These are phyloP conservation scores for Syrphus vitripennis DNA, from an alignment of 2,888 invertebrate genomes.

Conservation along the genomic window DNA sequence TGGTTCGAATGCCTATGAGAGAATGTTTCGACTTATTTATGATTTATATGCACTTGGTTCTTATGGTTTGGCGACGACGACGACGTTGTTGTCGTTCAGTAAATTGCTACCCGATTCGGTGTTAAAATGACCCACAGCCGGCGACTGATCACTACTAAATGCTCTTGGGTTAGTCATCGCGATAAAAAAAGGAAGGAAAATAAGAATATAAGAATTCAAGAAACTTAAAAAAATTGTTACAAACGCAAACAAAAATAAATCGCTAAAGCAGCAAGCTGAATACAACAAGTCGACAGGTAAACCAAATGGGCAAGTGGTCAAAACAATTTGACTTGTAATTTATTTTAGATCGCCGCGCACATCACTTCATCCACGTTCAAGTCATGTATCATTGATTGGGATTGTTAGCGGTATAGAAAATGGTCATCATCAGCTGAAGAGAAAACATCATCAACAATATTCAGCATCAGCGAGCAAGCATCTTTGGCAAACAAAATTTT, in stretches of 20 bases:
- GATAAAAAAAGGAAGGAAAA: slow-evolving; percentile 52
- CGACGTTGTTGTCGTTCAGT: background rate
- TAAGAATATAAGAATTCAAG: slow-evolving; percentile 24
- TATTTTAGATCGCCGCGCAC: slow-evolving; percentile 58
- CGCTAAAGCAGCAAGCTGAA: background rate
- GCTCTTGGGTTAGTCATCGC: slow-evolving; percentile 63
- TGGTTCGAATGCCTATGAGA: slow-evolving; percentile 45
- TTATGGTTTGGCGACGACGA: background rate
- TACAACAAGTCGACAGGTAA: slow-evolving; percentile 56
- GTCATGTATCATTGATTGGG: slow-evolving; percentile 65
- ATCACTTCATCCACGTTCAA: slow-evolving; percentile 16
- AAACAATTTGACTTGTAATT: slow-evolving; percentile 65
- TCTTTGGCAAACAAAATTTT: slow-evolving; percentile 24
- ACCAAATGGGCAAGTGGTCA: slow-evolving; percentile 67
- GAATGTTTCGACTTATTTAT: slow-evolving; percentile 56
- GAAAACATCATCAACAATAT: slow-evolving; percentile 10
- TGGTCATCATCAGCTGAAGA: slow-evolving; percentile 34
- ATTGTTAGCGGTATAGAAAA: background rate
- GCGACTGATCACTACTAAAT: slow-evolving; percentile 51
- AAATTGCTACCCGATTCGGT: slow-evolving; percentile 36
- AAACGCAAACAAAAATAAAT: slow-evolving; percentile 59
- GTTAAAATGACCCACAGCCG: slow-evolving; percentile 61
- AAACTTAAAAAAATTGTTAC: slow-evolving; percentile 41
- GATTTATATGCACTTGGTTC: slow-evolving; percentile 55
- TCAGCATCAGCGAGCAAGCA: background rate